A percentile compares a stretch with the other conserved stretches of the same genome.
These are phyloP conservation scores for Apocrypta bakeri DNA, from an alignment of 1,140 invertebrate genomes.

Conservation along the genomic window DNA sequence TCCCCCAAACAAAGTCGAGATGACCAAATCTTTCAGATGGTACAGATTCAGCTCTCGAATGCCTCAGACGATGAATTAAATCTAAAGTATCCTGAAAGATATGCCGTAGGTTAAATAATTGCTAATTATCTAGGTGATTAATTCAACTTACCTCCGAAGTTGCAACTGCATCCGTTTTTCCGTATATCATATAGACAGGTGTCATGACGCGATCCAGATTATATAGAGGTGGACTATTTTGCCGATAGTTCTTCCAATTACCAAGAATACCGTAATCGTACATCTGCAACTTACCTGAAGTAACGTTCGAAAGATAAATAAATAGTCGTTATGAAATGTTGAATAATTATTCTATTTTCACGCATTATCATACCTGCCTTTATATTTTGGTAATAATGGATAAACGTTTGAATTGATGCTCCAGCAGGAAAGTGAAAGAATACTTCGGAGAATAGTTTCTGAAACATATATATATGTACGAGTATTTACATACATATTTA, in stretches of 20 bases:
- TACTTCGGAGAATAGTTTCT: slow-evolving; percentile 84
- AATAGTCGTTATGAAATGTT: neutral
- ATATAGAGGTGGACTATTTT: slow-evolving; percentile 75
- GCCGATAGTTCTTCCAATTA: slow-evolving; percentile 75
- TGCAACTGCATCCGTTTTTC: slow-evolving; percentile 77
- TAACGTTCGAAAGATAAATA: neutral
- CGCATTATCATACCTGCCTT: slow-evolving; percentile 68
- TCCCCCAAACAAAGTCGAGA: slow-evolving; percentile 79
- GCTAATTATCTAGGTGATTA: neutral
- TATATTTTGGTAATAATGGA: slow-evolving; percentile 84
- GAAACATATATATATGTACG: slow-evolving; percentile 59
- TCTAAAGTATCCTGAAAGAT: slow-evolving; percentile 59
- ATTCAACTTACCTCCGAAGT: slow-evolving; percentile 37
- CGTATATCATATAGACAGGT: slow-evolving; percentile 76
- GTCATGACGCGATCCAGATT: slow-evolving; percentile 74
- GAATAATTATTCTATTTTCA: neutral
- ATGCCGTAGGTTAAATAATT: neutral
- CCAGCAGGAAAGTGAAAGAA: slow-evolving; percentile 88
- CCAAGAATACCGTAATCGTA: slow-evolving; percentile 72
- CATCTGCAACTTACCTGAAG: slow-evolving; percentile 47
- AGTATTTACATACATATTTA: too few relatives aligned
- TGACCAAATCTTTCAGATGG: slow-evolving; percentile 77
- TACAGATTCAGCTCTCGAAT: slow-evolving; percentile 73
- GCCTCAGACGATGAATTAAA: slow-evolving; percentile 68
- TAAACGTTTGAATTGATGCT: slow-evolving; percentile 83